Evolutionary conservation across 2,113 vertebrate genomes (phyloP).

Genomic region (Cariama cristata): DNA sequence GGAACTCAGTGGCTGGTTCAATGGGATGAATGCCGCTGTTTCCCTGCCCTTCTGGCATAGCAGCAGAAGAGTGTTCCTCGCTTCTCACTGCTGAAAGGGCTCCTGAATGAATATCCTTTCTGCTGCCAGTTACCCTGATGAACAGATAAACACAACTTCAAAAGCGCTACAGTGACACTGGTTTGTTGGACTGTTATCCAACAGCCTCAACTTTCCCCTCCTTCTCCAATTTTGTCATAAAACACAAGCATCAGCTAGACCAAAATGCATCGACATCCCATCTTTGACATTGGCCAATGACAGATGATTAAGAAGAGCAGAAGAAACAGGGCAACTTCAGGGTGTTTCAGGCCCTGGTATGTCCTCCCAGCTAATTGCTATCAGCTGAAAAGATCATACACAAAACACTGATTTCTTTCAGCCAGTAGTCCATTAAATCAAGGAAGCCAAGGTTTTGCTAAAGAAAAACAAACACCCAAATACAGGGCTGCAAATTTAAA

Average conservation of each 20-base stretch:
- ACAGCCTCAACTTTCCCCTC: background rate
- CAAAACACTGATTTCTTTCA: background rate
- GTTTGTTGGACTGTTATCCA: background rate
- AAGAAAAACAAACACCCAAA: background rate
- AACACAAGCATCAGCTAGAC: background rate
- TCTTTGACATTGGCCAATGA: background rate
- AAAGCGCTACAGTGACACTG: background rate
- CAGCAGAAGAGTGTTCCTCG: background rate
- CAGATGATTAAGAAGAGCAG: background rate
- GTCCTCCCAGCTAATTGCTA: background rate
- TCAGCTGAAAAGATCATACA: too few relatives aligned
- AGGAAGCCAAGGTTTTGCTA: background rate
- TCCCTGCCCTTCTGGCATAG: background rate
- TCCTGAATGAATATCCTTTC: background rate
- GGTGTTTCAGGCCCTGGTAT: background rate
- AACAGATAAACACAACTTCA: background rate
- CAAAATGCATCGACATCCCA: background rate
- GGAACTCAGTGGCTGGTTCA: background rate
- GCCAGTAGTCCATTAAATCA: background rate
- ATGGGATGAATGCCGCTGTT: background rate
- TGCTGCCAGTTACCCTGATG: background rate
- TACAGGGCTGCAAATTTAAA: background rate
- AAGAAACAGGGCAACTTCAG: background rate
- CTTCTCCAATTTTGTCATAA: background rate
- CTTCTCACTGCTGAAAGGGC: background rate